Evolutionary conservation across 2,888 invertebrate species (phyloP), one percentile per base, ranked within the genome.

Genomic region (Zelleria hepariella): DNA sequence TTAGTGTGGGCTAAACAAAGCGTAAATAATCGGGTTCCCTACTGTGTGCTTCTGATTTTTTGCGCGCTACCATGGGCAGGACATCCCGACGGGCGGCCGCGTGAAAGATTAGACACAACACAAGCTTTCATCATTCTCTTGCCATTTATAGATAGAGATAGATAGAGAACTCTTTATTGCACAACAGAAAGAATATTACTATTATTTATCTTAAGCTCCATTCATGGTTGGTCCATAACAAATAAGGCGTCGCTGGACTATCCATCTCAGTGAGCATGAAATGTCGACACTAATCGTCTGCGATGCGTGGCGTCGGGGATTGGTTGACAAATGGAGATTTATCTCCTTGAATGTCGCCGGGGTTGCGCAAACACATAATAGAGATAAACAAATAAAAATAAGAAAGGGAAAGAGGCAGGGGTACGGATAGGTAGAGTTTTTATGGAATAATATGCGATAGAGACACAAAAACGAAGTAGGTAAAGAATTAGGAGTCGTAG

Each of bases 241-340:
- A 68, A 65, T 60, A 62, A 73, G 69, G 68, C 69, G 70, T 73
- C 60, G 67, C 67, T 66, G 63, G 64, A 42, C 32, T 42, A 70
- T 71, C 66, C 63, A 68, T 76, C 71, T 72, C 64, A 60, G 65
- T 63, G 60, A 76, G 72, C 70, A 75, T 75, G 69, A 73, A 76
- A 70, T 70, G 66, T 64, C 61, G 26, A 18, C 69, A 71, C 62
- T 68, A 65, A 68, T 72, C 71, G 68, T 78, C 75, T 67, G 75
- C 68, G 59, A 75, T 66, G 71, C 67, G 63, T 66, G 63, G 63
- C 67, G 65, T 63, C 59, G 63, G 66, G 69, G 75, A 80, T 82
- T 79, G 78, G 80, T 80, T 78, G 73, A 78, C 77, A 83, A 81
- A 82, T 79, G 72, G 74, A 77, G 75, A 80, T 82, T 80, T 77